phyloP scores from a whole-genome alignment of 2,797 vertebrate species.

The Moxostoma hubbsi region DNA sequence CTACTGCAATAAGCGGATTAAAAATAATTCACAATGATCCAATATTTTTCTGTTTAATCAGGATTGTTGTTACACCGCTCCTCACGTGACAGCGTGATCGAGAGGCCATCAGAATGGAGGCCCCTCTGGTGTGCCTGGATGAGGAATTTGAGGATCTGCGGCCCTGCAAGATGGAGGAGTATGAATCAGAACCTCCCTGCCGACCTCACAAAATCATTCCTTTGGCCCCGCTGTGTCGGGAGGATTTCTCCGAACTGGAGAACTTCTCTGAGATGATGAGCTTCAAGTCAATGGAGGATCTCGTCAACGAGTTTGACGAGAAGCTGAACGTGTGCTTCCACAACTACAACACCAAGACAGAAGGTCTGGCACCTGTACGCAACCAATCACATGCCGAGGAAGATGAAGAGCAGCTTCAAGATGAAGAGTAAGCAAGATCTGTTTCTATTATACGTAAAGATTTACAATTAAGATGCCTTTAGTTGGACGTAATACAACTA shows the following conservation, averaged over 20 bases:
- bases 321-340: constrained; percentile 96
- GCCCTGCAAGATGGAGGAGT: constrained; percentile 81
- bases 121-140: constrained; percentile 90
- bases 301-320: constrained; percentile 94
- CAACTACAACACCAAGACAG: constrained; percentile 95
- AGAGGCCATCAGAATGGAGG: constrained; percentile 83
- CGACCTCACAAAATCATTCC: constrained; percentile 65
- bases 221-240: constrained; percentile 77
- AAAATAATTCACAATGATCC: neutral
- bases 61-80: constrained; percentile 37
- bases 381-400: constrained; percentile 86
- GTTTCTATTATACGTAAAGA: neutral
- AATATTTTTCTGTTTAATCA: constrained; percentile 59
- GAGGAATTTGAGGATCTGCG: constrained; percentile 94
- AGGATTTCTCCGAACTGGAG: constrained; percentile 92
- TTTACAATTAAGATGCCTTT: neutral
- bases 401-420: constrained; percentile 89
- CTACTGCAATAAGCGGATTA: too few species aligned
- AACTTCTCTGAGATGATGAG: constrained; percentile 97
- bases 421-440: constrained; percentile 86
- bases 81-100: constrained; percentile 36
- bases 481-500: too few species aligned
- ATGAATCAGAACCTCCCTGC: constrained; percentile 68
- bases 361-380: constrained; percentile 89
- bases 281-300: constrained; percentile 97